Evolutionary conservation across 2,113 vertebrate species (phyloP), one percentile per base, ranked within the genome.

Genomic region (Thymallus thymallus): DNA sequence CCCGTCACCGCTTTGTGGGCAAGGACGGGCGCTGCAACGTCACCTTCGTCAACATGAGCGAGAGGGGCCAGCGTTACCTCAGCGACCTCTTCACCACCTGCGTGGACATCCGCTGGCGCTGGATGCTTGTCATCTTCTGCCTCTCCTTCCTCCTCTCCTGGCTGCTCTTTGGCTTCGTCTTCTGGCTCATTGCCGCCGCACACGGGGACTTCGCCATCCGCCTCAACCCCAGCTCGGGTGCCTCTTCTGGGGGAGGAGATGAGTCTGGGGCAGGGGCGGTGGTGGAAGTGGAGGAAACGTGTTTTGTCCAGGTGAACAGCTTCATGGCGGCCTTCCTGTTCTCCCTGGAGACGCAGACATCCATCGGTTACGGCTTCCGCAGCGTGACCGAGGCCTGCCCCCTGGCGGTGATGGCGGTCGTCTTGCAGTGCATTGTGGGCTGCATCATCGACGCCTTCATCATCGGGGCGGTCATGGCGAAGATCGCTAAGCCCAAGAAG

Each of bases 401-500:
- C 71, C 92, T 95, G 82, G 96, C 95, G 58, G 94, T 96, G 92
- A 71, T 94, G 81, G 95, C 94, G 51, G 95, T 96, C 83, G 92
- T 95, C 80, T 91, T 96, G 91, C 96, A 96, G 93, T 96, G 95
- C 92, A 95, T 97, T 56, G 92, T 95, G 76, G 95, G 95, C 91
- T 96, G 95, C 89, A 95, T 95, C 86, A 94, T 96, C 46, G 96
- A 96, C 84, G 95, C 96, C 92, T 96, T 97, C 89, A 94, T 96
- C 85, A 94, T 96, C 83, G 95, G 96, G 77, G 96, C 94, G 26
- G 93, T 96, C 72, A 95, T 96, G 95, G 95, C 92, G 81, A 96
- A 96, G 93, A 96, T 97, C 86, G 95, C 96, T 84, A 95, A 96
- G 92, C 96, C 96, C 90, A 96, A 96, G 92, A 96, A 96, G 85